Conservation (phyloP, 2,888 invertebrate genomes). For the Epiblema foenella region DNA sequence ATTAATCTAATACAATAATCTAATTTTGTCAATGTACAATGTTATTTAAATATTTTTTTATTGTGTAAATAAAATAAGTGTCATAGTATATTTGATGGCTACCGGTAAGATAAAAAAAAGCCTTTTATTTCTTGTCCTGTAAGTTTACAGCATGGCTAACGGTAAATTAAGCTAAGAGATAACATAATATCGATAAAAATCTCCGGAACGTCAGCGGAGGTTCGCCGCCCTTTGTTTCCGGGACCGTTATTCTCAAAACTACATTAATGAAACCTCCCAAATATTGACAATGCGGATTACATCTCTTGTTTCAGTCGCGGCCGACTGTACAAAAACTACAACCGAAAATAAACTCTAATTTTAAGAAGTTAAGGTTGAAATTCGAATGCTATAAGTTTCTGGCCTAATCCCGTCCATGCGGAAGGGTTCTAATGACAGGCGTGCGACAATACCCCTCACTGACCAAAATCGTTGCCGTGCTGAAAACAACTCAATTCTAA, state of each 20-base stretch:
- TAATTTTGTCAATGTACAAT: too few relatives aligned
- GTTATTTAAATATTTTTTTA: too few relatives aligned
- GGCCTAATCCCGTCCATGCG: conserved; percentile 52
- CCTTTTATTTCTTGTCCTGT: too few relatives aligned
- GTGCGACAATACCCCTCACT: conserved; percentile 53
- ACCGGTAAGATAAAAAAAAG: too few relatives aligned
- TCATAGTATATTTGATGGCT: too few relatives aligned
- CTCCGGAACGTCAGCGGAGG: conserved; percentile 2
- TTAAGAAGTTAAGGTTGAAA: conserved; percentile 12
- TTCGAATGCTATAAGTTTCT: neutral
- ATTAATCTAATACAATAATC: too few relatives aligned
- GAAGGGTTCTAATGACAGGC: conserved; percentile 52
- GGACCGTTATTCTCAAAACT: conserved; percentile 39
- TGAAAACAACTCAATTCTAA: neutral
- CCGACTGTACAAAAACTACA: conserved; percentile 2
- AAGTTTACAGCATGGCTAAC: neutral
- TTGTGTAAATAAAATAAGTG: too few relatives aligned
- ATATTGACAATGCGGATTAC: conserved; percentile 41
- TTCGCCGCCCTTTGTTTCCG: conserved; percentile 27
- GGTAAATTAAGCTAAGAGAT: neutral
- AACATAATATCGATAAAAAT: neutral
- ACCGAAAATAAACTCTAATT: conserved; percentile 23
- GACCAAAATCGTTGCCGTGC: conserved; percentile 47
- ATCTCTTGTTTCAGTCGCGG: conserved; percentile 37
- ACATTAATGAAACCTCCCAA: conserved; percentile 34